Conservation (phyloP, 2,797 vertebrate species). For the Halcyon leucocephala region DNA sequence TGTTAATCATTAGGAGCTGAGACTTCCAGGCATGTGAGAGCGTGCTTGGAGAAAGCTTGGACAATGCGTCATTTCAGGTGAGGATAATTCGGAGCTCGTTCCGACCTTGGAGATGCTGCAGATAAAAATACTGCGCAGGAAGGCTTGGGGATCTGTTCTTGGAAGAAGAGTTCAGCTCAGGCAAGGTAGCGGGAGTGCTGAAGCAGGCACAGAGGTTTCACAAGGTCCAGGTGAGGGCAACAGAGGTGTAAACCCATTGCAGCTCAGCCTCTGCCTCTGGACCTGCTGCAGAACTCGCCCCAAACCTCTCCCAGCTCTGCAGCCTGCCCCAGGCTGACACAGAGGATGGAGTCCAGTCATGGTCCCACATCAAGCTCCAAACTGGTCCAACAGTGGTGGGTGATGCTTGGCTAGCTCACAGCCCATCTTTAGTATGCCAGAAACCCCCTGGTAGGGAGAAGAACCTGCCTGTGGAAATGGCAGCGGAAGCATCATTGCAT, state of each 20-base stretch:
- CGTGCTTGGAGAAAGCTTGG: neutral
- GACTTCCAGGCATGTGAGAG: neutral
- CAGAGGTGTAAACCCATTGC: neutral
- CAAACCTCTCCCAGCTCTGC: neutral
- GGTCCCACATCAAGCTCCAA: neutral
- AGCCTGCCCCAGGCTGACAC: neutral
- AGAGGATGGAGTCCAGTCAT: neutral
- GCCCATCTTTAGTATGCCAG: neutral
- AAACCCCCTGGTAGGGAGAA: neutral
- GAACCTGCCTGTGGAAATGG: constrained; percentile 2
- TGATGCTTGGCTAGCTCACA: neutral
- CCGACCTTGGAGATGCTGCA: neutral
- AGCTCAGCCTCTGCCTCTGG: neutral
- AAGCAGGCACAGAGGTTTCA: no score
- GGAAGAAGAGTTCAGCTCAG: neutral
- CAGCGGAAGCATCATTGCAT: constrained; percentile 1
- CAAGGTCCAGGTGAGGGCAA: neutral
- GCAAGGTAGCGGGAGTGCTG: rapidly evolving
- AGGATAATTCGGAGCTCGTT: constrained; percentile 12
- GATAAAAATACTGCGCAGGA: neutral
- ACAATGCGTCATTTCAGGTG: constrained; percentile 53
- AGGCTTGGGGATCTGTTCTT: neutral
- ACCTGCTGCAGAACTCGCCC: neutral
- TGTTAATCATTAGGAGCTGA: neutral
- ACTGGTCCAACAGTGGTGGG: rapidly evolving